Conservation (phyloP, 2,888 invertebrate species). For the Podotricha telesiphe region DNA sequence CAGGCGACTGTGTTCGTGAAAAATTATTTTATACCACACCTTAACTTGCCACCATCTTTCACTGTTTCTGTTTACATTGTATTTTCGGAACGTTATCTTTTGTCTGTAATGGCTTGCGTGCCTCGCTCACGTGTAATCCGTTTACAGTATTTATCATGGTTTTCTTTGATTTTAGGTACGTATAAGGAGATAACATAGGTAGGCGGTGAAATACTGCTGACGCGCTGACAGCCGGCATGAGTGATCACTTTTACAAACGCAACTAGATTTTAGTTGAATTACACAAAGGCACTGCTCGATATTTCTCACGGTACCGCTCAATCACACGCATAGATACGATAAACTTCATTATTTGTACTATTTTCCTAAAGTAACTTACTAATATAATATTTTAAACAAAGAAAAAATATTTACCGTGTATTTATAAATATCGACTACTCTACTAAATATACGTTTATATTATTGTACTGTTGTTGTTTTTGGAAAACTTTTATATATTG, state of each 20-base stretch:
- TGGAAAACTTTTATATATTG: neutral
- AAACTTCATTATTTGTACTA: neutral
- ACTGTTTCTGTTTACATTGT: slow-evolving; percentile 63
- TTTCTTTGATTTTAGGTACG: slow-evolving; percentile 70
- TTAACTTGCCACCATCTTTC: slow-evolving; percentile 73
- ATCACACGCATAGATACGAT: neutral
- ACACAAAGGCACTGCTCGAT: slow-evolving; percentile 3
- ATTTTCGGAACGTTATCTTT: slow-evolving; percentile 71
- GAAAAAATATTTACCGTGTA: neutral
- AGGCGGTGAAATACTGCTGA: slow-evolving; percentile 46
- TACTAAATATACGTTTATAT: neutral
- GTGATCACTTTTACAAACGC: slow-evolving; percentile 49
- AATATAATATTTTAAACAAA: neutral
- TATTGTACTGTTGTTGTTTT: no score
- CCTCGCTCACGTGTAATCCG: slow-evolving; percentile 58
- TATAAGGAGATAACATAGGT: slow-evolving; percentile 48
- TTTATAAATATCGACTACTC: no score
- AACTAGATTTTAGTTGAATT: slow-evolving; percentile 37
- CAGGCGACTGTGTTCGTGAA: slow-evolving; percentile 75
- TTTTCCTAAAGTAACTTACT: neutral
- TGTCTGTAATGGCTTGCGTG: slow-evolving; percentile 71
- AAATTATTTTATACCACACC: slow-evolving; percentile 81
- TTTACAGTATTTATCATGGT: slow-evolving; percentile 64
- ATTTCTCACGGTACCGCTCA: neutral
- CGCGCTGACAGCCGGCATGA: slow-evolving; percentile 47